A percentile compares a stretch with the other conserved stretches of the same genome.
Evolutionary conservation across 2,888 invertebrate species (phyloP).

Genomic region (Acanthosepion pharaonis): DNA sequence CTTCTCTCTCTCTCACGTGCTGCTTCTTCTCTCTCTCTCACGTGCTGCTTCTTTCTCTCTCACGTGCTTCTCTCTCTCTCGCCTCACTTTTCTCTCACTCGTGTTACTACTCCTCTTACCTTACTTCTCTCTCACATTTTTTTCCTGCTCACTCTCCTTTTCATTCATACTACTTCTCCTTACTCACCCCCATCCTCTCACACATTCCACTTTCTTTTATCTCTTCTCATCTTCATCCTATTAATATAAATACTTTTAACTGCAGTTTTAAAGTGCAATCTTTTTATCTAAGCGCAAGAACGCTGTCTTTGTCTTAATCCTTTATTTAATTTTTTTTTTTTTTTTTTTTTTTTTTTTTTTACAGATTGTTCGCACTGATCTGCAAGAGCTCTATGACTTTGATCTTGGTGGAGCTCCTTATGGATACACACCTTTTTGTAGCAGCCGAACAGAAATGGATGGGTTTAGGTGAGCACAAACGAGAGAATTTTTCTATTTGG

Average conservation of each 20-base stretch:
- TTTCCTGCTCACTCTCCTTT: background rate
- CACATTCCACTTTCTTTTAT: background rate
- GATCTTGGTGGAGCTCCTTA: conserved; percentile 96
- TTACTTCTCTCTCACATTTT: background rate
- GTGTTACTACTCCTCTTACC: background rate
- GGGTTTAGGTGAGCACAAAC: conserved; percentile 82
- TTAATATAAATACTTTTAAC: background rate
- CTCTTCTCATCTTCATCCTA: background rate
- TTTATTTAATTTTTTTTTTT: background rate
- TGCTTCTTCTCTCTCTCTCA: too few relatives aligned
- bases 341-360: conserved; percentile 49
- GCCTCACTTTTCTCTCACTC: too few relatives aligned
- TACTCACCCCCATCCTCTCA: background rate
- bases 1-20: too few relatives aligned
- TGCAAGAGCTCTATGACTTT: conserved; percentile 91
- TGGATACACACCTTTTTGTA: conserved; percentile 99
- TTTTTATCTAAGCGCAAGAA: background rate
- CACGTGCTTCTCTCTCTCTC: too few relatives aligned
- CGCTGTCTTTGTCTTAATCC: background rate
- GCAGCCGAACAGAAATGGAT: conserved; percentile 97
- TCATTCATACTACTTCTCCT: too few relatives aligned
- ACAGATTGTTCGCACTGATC: conserved; percentile 92
- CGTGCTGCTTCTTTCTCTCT: too few relatives aligned
- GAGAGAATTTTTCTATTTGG: background rate
- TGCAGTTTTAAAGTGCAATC: background rate